Evolutionary conservation across 2,113 vertebrate genomes (phyloP), one percentile per base, ranked within the genome.

Genomic region (Heloderma charlesbogerti): DNA sequence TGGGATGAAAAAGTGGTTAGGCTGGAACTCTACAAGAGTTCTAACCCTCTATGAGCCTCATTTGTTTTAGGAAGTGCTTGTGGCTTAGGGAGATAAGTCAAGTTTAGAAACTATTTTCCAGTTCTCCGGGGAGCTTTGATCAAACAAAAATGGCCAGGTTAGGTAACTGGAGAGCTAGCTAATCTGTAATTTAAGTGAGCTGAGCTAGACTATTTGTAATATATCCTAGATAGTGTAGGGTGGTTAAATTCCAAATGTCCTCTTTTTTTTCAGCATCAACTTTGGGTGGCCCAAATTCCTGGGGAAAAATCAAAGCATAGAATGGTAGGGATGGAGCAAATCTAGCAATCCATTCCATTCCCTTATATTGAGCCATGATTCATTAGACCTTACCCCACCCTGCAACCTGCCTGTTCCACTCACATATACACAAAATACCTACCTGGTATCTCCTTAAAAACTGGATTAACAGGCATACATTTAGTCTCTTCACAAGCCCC

Each of bases 111-210:
- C 89, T 87, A 75, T 84, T 85, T 89, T 40, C 84, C 94, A 34
- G 34, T 91, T 72, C 78, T n/a, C 80, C 45, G 16, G 88, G 20
- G 69, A 75, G 89, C 4, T 29, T 88, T 87, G 57, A 88, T 67
- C 6, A 25, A 94, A 54, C 0, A 91, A 94, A 91, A 82, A 95
- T 93, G 90, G 89, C 92, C 69, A 80, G 79, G 67, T 63, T 82
- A 82, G 95, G 91, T 90, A 94, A n/a, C 84, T 78, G 89, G 92
- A 93, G 82, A 60, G 75, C 84, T 92, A 94, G 92, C 63, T 85
- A 84, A 79, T 67, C 82, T 72, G 13, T 72, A 45, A 48, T 72
- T 93, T 92, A 92, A 90, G 51, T 40, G 78, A 74, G 87, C 78
- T 51, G 22, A 92, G 3, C 37, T 75, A 37, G 67, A 40, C 83